Evolutionary conservation across 2,888 invertebrate species (phyloP).

Genomic region (Stenoptilia bipunctidactyla): DNA sequence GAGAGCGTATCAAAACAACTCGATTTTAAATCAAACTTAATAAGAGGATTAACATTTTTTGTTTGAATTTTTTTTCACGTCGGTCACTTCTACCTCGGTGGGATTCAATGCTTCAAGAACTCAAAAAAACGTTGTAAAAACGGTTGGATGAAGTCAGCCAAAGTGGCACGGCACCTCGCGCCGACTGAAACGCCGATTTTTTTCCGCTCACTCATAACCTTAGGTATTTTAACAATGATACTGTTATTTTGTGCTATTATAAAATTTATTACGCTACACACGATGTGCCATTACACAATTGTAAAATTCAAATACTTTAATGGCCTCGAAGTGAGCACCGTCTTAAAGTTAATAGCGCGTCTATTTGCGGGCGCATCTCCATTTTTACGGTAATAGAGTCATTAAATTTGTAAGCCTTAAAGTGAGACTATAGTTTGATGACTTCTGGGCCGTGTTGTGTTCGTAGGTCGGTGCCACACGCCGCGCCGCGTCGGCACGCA

Average conservation of each 20-base stretch:
- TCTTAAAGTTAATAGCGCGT: too few relatives aligned
- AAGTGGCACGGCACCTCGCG: too few relatives aligned
- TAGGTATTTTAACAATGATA: not conserved
- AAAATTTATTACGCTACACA: not conserved
- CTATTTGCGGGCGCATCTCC: too few relatives aligned
- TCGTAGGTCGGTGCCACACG: too few relatives aligned
- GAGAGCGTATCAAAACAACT: not conserved
- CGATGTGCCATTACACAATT: not conserved
- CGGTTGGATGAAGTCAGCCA: too few relatives aligned
- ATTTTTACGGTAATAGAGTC: not conserved
- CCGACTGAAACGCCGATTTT: too few relatives aligned
- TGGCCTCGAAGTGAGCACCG: too few relatives aligned
- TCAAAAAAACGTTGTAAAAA: not conserved
- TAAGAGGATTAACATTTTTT: not conserved
- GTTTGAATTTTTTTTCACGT: not conserved
- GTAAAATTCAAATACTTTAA: not conserved
- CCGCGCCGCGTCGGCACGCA: too few relatives aligned
- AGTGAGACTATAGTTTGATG: too few relatives aligned
- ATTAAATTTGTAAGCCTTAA: not conserved
- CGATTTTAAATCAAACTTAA: not conserved
- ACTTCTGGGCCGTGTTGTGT: too few relatives aligned
- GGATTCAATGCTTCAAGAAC: not conserved
- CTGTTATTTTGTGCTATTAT: slow-evolving; percentile 1
- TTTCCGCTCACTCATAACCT: too few relatives aligned
- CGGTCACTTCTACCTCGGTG: not conserved